Base-by-base conservation (phyloP, 53 echinoderm and acorn worm species). In the Holothuria scabra region DNA sequence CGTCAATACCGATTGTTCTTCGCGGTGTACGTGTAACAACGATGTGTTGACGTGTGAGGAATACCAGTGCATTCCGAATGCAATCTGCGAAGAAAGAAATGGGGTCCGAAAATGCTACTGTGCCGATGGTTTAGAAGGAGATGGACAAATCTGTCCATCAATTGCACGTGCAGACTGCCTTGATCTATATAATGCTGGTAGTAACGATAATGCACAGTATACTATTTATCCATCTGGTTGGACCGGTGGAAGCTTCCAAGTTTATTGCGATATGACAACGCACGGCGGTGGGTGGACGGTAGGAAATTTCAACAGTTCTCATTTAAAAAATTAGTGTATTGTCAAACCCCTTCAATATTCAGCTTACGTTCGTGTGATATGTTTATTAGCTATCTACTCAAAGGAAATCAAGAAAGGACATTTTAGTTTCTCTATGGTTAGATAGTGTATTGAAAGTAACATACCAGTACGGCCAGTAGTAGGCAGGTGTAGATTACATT, bases 201-300 rank as follows among this genome's bases (percentile, higher is more conserved):
- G 23, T 21, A 76, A 2, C 6, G 56, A 56, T 26, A 24, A 25
- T 76, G 76, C 56, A 20, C 25, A 55, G n/a, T 76, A 76, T 56
- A 76, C 21, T 56, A 76, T 76, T 20, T 25, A 22, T n/a, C 76
- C 76, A 26, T 21, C 76, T 76, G 76, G 76, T 26, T 76, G 76
- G 76, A 20, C 76, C 11, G 76, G 55, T 11, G 29, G 49, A 19
- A 5, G 8, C 41, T 76, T 76, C 46, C 49, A 76, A 35, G 76
- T 76, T 10, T 76, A 26, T 55, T 76, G 76, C 41, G 29, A 76
- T n/a, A 76, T 76, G 76, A 26, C 26, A 24, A 76, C 46, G 2
- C 26, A 26, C 26, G 76, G 76, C 12, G 76, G 76, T 56, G 41
- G 41, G 10, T 76, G 76, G 76, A 76, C 76, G 41, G 76, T 76